Percentiles rank a stretch among this genome's conserved stretches.
These are phyloP conservation scores for Tamias sibiricus DNA, from an alignment of 2,113 vertebrate genomes.

Conservation along the genomic window DNA sequence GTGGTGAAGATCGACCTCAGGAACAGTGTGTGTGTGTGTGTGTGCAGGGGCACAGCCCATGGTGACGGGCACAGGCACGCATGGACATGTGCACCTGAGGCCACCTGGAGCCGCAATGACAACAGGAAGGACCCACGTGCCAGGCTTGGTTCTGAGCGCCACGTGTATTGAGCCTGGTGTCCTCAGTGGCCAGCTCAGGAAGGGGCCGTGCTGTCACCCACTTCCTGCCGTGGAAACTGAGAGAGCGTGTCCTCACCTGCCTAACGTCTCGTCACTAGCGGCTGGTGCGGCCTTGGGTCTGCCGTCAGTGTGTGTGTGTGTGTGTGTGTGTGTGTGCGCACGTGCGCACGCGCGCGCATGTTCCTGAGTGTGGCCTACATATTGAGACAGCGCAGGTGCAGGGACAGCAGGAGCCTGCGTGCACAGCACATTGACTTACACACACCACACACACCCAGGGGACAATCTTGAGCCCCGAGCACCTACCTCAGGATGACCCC, in stretches of 20 bases:
- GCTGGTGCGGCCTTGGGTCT: too few species aligned
- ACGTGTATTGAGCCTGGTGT: fast-evolving
- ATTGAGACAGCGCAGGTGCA: fast-evolving
- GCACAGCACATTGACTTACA: too few species aligned
- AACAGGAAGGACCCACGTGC: background rate
- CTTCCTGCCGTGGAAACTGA: background rate
- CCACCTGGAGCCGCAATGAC: background rate
- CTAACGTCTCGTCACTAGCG: too few species aligned
- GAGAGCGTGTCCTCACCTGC: background rate
- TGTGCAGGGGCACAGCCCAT: too few species aligned
- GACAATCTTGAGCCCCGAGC: background rate
- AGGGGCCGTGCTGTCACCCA: background rate
- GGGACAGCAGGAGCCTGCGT: background rate
- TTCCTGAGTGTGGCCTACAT: background rate
- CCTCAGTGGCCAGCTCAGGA: background rate
- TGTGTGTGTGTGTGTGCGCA: too few species aligned
- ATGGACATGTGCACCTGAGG: background rate
- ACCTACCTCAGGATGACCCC: fast-evolving
- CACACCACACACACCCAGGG: background rate
- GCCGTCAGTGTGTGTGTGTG: too few species aligned
- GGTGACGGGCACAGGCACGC: background rate
- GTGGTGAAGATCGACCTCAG: background rate
- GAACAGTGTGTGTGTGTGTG: too few species aligned
- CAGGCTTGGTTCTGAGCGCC: background rate
- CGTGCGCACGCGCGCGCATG: background rate